Percentiles rank a stretch among this genome's conserved stretches.
Evolutionary conservation across 2,888 invertebrate species (phyloP).

Genomic region (Lasioglossum lativentre): DNA sequence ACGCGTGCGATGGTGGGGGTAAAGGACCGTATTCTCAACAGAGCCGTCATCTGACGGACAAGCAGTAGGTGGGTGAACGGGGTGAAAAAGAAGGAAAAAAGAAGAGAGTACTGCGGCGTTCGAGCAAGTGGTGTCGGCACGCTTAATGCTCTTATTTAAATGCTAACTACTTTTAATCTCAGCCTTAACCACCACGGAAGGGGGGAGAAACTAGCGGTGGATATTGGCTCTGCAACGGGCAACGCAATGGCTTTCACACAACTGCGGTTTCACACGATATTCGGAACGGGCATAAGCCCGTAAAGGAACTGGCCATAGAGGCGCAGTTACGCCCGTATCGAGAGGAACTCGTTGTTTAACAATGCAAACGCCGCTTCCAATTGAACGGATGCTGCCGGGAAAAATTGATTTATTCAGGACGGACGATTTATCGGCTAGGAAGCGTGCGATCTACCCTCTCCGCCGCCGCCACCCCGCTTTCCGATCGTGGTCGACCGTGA

Average conservation of each 20-base stretch:
- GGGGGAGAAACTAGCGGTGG: conserved; percentile 49
- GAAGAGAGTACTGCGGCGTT: background rate
- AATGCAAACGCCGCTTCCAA: conserved; percentile 55
- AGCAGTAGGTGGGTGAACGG: background rate
- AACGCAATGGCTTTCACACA: conserved; percentile 66
- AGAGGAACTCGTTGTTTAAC: conserved; percentile 46
- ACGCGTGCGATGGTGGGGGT: too few species aligned
- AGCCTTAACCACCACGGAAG: conserved; percentile 33
- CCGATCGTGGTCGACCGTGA: background rate
- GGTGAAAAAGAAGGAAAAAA: background rate
- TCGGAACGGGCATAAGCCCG: conserved; percentile 52
- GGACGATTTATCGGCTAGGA: conserved; percentile 35
- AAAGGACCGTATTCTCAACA: too few species aligned
- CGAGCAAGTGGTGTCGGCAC: background rate
- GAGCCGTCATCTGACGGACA: too few species aligned
- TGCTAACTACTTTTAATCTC: conserved; percentile 71
- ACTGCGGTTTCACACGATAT: conserved; percentile 62
- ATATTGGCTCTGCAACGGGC: conserved; percentile 61
- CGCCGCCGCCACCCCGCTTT: background rate
- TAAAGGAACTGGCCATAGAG: conserved; percentile 38
- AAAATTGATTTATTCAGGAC: conserved; percentile 58
- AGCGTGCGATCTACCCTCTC: background rate
- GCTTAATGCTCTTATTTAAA: conserved; percentile 69
- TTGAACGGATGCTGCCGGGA: conserved; percentile 46
- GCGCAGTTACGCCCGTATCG: conserved; percentile 29